Evolutionary conservation across 2,113 vertebrate species (phyloP), one percentile per base, ranked within the genome.

Genomic region (Ceyx cyanopectus): DNA sequence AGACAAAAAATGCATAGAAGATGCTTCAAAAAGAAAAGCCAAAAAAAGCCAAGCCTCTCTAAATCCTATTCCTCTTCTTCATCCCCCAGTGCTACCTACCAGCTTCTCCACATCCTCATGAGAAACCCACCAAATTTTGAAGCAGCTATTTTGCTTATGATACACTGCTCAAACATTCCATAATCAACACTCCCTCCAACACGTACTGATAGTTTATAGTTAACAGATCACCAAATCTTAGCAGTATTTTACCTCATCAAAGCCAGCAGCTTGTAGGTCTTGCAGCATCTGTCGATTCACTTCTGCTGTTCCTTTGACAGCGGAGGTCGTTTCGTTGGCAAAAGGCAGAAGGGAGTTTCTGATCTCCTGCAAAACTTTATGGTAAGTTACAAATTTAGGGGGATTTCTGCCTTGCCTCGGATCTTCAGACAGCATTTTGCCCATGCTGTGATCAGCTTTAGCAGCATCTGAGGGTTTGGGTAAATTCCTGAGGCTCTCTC

Each of bases 361-460:
- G 90, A 99, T 99, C 97, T 99, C 98, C 97, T 99, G 98, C 79
- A 99, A 96, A 65, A 99, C 99, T 96, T 99, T 99, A 87, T 99
- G 98, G 77, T 99, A 97, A 0, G 98, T 98, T 82, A 98, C 98
- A 90, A 98, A 98, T 95, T 99, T 99, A 46, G 98, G 98, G 67
- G 97, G 98, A 96, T 98, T 97, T 78, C 99, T 98, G 34, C 99
- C 98, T 95, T 99, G 99, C 75, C 99, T 98, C 6, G 98, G 93
- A 95, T 99, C 99, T 89, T 99, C 99, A 5, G 96, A 45, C 34
- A 95, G 89, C 96, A 98, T 98, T 95, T 99, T 99, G 41, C 91
- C 97, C 53, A 97, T 82, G 80, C 92, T 95, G 70, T 96, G 94
- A 70, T 99, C 99, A 81, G 86, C 95, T 93, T 99, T 99, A 66